Evolutionary conservation across 2,113 vertebrate species (phyloP).

Genomic region (Grammomys surdaster): DNA sequence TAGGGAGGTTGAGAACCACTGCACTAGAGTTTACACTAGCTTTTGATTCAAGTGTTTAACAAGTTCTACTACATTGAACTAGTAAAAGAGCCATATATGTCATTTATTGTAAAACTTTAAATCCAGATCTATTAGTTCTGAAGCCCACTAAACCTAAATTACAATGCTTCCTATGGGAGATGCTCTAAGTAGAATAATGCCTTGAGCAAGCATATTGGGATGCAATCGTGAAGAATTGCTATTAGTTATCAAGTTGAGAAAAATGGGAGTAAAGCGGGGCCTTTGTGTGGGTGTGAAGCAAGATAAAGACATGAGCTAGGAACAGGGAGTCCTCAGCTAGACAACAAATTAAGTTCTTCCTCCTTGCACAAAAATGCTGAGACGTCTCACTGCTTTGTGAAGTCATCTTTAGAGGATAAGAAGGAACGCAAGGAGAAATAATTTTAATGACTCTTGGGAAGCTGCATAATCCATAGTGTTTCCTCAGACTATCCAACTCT

Average conservation of each 20-base stretch:
- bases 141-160: slow-evolving; percentile 13
- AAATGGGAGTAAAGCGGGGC: background rate
- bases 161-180: background rate
- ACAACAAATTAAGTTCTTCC: slow-evolving; percentile 50
- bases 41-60: background rate
- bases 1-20: background rate
- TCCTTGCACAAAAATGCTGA: slow-evolving; percentile 22
- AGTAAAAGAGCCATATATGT: background rate
- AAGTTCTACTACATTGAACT: background rate
- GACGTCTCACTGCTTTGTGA: slow-evolving; percentile 58
- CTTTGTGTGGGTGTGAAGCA: background rate
- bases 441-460: slow-evolving; percentile 60
- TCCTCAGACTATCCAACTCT: background rate
- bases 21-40: background rate
- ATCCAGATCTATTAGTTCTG: background rate
- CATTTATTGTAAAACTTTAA: slow-evolving; percentile 15
- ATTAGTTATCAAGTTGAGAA: background rate
- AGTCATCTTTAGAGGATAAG: slow-evolving; percentile 44
- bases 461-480: background rate
- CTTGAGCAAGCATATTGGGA: background rate
- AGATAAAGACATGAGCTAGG: slow-evolving; percentile 36
- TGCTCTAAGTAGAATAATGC: background rate
- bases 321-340: slow-evolving; percentile 22
- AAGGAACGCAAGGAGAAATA: slow-evolving; percentile 6
- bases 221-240: background rate